Evolutionary conservation across 2,113 vertebrate genomes (phyloP).

Genomic region (Melierax canorus): DNA sequence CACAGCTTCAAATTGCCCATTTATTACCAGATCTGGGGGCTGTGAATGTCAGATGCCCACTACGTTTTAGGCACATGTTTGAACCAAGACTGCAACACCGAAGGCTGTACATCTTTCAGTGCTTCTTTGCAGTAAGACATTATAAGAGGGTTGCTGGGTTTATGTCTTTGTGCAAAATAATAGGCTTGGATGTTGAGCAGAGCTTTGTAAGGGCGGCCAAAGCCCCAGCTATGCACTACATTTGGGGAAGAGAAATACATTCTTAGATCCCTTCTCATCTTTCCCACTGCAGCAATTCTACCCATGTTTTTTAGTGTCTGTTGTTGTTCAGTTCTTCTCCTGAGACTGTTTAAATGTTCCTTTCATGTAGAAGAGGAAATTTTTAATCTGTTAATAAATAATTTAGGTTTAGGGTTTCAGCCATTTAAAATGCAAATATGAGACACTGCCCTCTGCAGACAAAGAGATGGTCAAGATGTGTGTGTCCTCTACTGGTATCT

Average conservation of each 20-base stretch:
- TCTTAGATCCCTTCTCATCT: background rate
- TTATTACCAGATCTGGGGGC: background rate
- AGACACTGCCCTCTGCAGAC: slow-evolving; percentile 51
- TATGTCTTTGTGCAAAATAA: background rate
- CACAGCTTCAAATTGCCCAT: background rate
- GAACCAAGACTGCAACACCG: background rate
- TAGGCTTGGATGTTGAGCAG: background rate
- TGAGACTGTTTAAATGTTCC: background rate
- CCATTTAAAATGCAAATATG: background rate
- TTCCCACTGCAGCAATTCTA: background rate
- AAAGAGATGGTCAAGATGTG: background rate
- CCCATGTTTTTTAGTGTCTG: background rate
- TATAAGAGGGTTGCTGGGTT: background rate
- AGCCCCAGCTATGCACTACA: background rate
- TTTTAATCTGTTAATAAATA: slow-evolving; percentile 23
- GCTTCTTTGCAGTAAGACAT: background rate
- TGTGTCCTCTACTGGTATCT: background rate
- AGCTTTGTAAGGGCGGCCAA: background rate
- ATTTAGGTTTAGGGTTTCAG: slow-evolving; percentile 10
- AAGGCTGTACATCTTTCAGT: background rate
- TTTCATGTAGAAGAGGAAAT: background rate
- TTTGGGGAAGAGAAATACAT: background rate
- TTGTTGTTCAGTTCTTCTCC: background rate
- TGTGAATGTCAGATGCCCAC: background rate
- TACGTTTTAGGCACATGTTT: background rate